Base-by-base conservation (phyloP, 1,140 invertebrate genomes). In the Drosophila melanogaster region DNA sequence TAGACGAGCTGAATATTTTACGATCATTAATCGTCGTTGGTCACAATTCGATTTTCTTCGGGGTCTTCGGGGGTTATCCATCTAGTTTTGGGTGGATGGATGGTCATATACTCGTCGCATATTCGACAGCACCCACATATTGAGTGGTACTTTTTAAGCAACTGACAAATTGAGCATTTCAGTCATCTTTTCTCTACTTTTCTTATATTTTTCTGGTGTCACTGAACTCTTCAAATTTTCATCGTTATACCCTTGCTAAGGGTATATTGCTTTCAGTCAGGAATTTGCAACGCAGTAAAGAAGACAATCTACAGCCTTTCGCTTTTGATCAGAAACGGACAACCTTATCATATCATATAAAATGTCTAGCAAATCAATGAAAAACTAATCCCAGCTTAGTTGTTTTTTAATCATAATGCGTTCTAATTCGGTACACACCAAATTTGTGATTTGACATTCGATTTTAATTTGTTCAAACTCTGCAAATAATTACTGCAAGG, bases 191-290 rank as follows among this genome's bases (percentile, higher is more conserved):
- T 60, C 49, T 75, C 64, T 51, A 55, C 50, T 65, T 78, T 86
- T 55, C 71, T 74, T 50, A 43, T 75, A 71, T 83, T 79, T 79
- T 8, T 2, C 1, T 71, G 67, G 77, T 79, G 84, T 87, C 84
- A 87, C 89, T 81, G 84, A 87, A 87, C 83, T 83, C 84, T 74
- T 47, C 77, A 77, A 79, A 66, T 87, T 87, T 77, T 89, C 84
- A 79, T 87, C 75, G 81, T 86, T 30, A 30, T 30, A 30, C 8
- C 30, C 30, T 30, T 30, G 30, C 30, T 3, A 0, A 0, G 30
- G 8, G 30, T 30, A 30, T 8, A 8, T 30, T 3, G 8, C 8
- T 30, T 30, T 2, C 30, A 10, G 7, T 30, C 2, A 2, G 30
- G 0, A 10, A 0, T 8, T 30, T 30, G 26, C 26, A 30, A 1